Percentiles rank a stretch among this genome's conserved stretches.
Evolutionary conservation across 2,113 vertebrate species (phyloP).

Genomic region (Alectura lathami): DNA sequence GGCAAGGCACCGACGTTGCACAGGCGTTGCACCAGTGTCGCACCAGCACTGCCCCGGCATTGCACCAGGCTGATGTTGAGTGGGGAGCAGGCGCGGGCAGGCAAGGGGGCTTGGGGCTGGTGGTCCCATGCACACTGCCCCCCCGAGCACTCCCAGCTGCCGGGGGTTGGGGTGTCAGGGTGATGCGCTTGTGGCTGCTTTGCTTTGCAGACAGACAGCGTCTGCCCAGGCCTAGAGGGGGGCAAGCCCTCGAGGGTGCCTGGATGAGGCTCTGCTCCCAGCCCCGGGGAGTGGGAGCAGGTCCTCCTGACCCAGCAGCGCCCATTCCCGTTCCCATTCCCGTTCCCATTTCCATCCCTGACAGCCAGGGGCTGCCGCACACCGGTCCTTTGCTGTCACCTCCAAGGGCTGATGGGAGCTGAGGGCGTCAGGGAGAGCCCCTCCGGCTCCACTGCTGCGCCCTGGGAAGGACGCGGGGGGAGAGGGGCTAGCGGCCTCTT

Average conservation of each 20-base stretch:
- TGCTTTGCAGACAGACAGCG: background rate
- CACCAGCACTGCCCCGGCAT: background rate
- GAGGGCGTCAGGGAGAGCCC: accelerated
- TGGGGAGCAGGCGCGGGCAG: accelerated
- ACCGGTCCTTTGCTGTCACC: background rate
- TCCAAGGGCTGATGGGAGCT: accelerated
- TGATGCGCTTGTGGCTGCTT: too few relatives aligned
- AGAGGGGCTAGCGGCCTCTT: conserved; percentile 52
- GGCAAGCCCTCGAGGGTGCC: background rate
- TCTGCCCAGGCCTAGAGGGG: accelerated
- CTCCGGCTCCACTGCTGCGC: accelerated
- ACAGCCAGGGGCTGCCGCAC: background rate
- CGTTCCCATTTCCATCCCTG: too few relatives aligned
- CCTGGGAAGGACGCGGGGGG: background rate
- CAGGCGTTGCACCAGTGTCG: background rate
- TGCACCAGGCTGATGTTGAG: accelerated
- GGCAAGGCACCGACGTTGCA: background rate
- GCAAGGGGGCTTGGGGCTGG: background rate
- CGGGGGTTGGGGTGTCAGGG: background rate
- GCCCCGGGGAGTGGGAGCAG: background rate
- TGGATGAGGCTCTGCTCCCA: background rate
- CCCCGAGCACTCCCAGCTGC: background rate
- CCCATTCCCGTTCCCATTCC: background rate
- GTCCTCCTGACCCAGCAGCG: too few relatives aligned
- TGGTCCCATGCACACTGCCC: background rate